phyloP scores from a whole-genome alignment of 2,888 invertebrate species.

The Lithophane leautieri region DNA sequence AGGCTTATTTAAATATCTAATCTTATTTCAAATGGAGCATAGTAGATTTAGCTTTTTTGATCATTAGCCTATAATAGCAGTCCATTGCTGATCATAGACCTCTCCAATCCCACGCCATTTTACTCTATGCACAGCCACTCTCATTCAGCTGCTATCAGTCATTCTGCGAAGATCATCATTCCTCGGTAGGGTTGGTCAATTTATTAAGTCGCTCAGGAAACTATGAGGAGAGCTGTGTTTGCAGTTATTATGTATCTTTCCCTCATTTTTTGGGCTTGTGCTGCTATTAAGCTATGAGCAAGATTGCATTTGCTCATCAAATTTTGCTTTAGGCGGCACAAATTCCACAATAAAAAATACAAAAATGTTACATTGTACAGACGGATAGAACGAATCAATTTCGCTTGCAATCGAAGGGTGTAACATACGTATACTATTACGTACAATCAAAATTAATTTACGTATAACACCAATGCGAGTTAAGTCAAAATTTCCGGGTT shows the following conservation, averaged over 20 bases:
- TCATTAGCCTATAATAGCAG: neutral
- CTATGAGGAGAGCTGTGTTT: neutral
- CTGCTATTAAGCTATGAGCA: neutral
- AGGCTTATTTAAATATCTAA: no score
- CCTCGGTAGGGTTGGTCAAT: neutral
- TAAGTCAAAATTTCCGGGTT: conserved; percentile 4
- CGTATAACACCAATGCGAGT: neutral
- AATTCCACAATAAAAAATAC: conserved; percentile 21
- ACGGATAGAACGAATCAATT: conserved; percentile 45
- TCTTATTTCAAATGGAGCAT: no score
- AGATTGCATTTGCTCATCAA: neutral
- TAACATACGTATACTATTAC: conserved; percentile 2
- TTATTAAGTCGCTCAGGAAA: neutral
- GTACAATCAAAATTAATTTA: conserved; percentile 24
- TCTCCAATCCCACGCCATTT: neutral
- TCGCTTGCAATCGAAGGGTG: conserved; percentile 8
- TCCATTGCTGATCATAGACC: neutral
- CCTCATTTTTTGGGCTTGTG: neutral
- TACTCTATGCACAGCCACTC: neutral
- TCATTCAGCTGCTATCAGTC: neutral
- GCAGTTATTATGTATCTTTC: neutral
- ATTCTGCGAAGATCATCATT: neutral
- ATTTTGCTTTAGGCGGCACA: neutral
- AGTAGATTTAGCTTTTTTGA: neutral
- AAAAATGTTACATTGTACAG: neutral